Conservation (phyloP, 2,888 invertebrate genomes). For the Macrophya annulata region DNA sequence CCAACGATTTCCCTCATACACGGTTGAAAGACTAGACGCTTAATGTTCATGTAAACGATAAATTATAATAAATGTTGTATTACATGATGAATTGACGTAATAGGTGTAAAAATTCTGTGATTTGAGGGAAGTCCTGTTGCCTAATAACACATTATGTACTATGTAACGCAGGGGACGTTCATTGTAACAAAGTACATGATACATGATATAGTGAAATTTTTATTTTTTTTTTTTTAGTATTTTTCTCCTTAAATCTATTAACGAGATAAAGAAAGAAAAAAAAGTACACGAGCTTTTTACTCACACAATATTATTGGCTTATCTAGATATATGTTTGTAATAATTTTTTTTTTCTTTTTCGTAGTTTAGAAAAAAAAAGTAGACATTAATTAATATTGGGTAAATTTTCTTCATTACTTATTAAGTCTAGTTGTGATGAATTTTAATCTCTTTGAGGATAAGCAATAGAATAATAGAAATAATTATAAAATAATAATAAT, state of each 20-base stretch:
- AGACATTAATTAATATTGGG: background rate
- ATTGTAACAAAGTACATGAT: constrained; percentile 16
- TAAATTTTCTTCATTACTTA: background rate
- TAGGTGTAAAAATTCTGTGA: background rate
- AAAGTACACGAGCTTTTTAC: constrained; percentile 2
- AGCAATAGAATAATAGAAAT: constrained; percentile 18
- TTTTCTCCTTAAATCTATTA: background rate
- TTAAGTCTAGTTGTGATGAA: background rate
- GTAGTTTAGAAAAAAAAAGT: background rate
- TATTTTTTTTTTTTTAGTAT: background rate
- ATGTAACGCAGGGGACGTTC: constrained; percentile 48
- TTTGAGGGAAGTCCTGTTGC: constrained; percentile 25
- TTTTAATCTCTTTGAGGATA: constrained; percentile 12
- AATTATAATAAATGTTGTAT: constrained; percentile 1
- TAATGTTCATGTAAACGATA: constrained; percentile 31
- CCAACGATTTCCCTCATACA: constrained; percentile 35
- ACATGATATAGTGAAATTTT: constrained; percentile 4
- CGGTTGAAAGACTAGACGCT: background rate
- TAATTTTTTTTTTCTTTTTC: background rate
- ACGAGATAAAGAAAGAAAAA: background rate
- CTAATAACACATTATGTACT: constrained; percentile 33
- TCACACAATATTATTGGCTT: constrained; percentile 4
- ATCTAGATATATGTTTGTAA: background rate
- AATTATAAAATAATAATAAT: background rate
- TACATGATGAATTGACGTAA: background rate